phyloP scores from a whole-genome alignment of 2,113 vertebrate species.

The Amphiprion percula region DNA sequence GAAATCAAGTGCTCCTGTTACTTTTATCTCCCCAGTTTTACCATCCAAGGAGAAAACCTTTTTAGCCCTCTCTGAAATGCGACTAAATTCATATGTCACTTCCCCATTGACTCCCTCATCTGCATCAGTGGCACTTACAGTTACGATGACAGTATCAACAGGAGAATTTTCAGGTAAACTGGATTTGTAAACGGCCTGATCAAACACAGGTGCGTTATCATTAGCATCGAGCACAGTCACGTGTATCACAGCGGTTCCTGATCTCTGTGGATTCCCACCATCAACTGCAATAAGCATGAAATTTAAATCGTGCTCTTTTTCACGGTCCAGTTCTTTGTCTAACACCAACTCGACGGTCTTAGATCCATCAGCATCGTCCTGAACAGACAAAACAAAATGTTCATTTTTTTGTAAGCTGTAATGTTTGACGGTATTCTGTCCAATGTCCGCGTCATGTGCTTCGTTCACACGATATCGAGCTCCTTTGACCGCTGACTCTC shows the following conservation, averaged over 20 bases:
- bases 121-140: slow-evolving; percentile 82
- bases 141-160: slow-evolving; percentile 58
- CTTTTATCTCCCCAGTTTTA: slow-evolving; percentile 57
- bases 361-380: slow-evolving; percentile 58
- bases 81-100: slow-evolving; percentile 65
- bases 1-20: slow-evolving; percentile 49
- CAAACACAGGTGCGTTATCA: slow-evolving; percentile 79
- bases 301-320: slow-evolving; percentile 65
- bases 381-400: slow-evolving; percentile 74
- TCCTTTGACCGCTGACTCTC: slow-evolving; percentile 68
- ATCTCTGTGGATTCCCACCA: slow-evolving; percentile 75
- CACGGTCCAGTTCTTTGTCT: slow-evolving; percentile 76
- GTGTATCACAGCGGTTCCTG: slow-evolving; percentile 65
- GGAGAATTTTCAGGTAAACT: slow-evolving; percentile 71
- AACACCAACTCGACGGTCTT: slow-evolving; percentile 74
- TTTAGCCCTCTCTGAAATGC: slow-evolving; percentile 37
- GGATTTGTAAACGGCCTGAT: slow-evolving; percentile 63
- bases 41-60: slow-evolving; percentile 45
- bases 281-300: slow-evolving; percentile 76
- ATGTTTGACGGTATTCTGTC: slow-evolving; percentile 77
- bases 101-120: slow-evolving; percentile 74
- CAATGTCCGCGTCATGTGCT: slow-evolving; percentile 82
- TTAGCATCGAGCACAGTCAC: slow-evolving; percentile 80
- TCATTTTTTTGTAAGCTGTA: slow-evolving; percentile 77
- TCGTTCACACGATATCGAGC: slow-evolving; percentile 73